These are phyloP conservation scores for Arvicanthis niloticus DNA, from an alignment of 2,113 vertebrate species.

Conservation along the genomic window DNA sequence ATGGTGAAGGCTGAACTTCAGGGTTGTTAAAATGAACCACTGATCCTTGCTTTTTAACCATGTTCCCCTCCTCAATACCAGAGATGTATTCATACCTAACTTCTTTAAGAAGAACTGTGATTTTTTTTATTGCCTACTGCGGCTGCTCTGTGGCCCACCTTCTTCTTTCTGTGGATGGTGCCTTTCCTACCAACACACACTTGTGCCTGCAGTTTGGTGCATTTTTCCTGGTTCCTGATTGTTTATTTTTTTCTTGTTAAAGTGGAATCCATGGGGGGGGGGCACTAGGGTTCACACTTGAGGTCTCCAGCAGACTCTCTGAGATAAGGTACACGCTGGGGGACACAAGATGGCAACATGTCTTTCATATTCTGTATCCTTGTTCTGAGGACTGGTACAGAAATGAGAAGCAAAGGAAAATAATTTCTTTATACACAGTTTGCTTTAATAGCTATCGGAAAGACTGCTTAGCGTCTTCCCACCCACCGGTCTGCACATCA, in stretches of 20 bases:
- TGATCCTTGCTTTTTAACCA: not conserved
- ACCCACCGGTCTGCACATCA: not conserved
- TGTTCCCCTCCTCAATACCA: not conserved
- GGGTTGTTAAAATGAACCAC: not conserved
- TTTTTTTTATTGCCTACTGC: not conserved
- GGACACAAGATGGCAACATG: too few relatives aligned
- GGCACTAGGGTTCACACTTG: not conserved
- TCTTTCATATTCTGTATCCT: not conserved
- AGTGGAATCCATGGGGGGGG: not conserved
- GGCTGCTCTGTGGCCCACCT: not conserved
- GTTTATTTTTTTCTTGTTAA: not conserved
- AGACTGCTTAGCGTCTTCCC: not conserved
- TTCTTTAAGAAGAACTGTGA: not conserved
- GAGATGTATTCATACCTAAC: not conserved
- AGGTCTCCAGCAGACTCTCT: not conserved
- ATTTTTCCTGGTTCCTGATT: not conserved
- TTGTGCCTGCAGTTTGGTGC: not conserved
- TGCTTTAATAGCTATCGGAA: conserved; percentile 44
- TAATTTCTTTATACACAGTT: conserved; percentile 32
- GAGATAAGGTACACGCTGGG: not conserved
- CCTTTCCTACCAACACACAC: not conserved
- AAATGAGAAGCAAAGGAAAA: not conserved
- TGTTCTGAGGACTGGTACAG: not conserved
- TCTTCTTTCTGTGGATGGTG: not conserved
- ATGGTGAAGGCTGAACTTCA: not conserved